phyloP scores from a whole-genome alignment of 2,797 vertebrate genomes.

The Anomalospiza imberbis region DNA sequence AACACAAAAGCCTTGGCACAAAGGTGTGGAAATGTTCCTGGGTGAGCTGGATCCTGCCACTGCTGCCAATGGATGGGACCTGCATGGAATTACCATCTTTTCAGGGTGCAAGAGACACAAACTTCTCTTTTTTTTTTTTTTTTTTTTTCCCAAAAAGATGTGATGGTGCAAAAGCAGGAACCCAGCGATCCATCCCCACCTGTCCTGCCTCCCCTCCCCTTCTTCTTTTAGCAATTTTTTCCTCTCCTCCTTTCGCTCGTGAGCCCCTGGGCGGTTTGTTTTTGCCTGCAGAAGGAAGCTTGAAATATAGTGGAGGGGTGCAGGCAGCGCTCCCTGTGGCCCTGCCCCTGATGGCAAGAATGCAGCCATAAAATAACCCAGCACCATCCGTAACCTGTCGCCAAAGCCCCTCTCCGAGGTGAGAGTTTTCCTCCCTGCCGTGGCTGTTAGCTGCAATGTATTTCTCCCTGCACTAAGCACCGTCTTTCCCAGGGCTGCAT shows the following conservation, averaged over 20 bases:
- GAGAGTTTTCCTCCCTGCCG: slow-evolving; percentile 76
- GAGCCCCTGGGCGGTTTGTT: slow-evolving; percentile 66
- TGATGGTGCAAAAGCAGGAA: background rate
- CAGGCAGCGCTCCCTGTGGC: slow-evolving; percentile 68
- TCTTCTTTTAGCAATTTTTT: slow-evolving; percentile 5
- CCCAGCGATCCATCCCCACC: background rate
- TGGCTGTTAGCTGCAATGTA: slow-evolving; percentile 78
- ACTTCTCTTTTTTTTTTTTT: background rate
- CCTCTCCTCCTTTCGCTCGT: slow-evolving; percentile 56
- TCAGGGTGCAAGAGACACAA: background rate
- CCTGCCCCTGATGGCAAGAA: slow-evolving; percentile 70
- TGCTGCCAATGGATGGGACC: background rate
- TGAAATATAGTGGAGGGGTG: slow-evolving; percentile 75
- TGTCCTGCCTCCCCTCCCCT: background rate
- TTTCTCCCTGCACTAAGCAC: slow-evolving; percentile 83
- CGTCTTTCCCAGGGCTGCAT: slow-evolving; percentile 88
- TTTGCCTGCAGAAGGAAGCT: slow-evolving; percentile 72
- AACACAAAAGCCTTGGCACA: background rate
- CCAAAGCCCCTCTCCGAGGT: slow-evolving; percentile 68
- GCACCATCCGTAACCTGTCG: slow-evolving; percentile 94
- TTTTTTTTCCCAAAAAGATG: background rate
- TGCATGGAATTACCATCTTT: background rate
- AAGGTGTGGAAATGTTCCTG: background rate
- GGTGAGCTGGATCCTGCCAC: background rate
- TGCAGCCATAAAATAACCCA: slow-evolving; percentile 76